These are phyloP conservation scores for Peromyscus maniculatus DNA, from an alignment of 2,113 vertebrate species.

Conservation along the genomic window DNA sequence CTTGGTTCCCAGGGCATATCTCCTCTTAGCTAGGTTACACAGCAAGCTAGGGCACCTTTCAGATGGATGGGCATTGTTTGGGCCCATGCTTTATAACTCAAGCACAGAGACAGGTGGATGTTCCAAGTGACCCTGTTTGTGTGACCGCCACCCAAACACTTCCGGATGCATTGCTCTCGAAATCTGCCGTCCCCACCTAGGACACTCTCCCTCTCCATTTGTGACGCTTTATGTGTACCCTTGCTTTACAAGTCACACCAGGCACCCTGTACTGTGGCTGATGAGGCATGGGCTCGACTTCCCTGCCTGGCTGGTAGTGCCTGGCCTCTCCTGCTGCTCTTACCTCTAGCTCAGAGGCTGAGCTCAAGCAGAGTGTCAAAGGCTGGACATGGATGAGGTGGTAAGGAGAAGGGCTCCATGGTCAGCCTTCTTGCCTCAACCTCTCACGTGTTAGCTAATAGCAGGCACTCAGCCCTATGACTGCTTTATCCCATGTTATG, in stretches of 20 bases:
- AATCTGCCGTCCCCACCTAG: background rate
- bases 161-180: background rate
- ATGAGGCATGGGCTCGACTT: no score
- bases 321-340: background rate
- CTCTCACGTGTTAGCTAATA: background rate
- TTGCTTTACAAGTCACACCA: background rate
- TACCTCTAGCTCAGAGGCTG: background rate
- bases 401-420: background rate
- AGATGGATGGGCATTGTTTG: background rate
- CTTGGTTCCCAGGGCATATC: background rate
- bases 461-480: background rate
- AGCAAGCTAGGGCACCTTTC: background rate
- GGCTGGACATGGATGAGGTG: rapidly evolving
- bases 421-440: background rate
- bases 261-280: background rate
- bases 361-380: background rate
- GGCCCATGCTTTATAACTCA: background rate
- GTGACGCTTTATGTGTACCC: no score
- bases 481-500: background rate
- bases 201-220: no score
- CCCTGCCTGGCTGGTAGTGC: rapidly evolving
- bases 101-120: background rate
- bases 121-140: background rate
- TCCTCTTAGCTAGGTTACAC: background rate
- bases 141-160: background rate